Base-by-base conservation (phyloP, 2,797 vertebrate genomes). In the Sciurus vulgaris region DNA sequence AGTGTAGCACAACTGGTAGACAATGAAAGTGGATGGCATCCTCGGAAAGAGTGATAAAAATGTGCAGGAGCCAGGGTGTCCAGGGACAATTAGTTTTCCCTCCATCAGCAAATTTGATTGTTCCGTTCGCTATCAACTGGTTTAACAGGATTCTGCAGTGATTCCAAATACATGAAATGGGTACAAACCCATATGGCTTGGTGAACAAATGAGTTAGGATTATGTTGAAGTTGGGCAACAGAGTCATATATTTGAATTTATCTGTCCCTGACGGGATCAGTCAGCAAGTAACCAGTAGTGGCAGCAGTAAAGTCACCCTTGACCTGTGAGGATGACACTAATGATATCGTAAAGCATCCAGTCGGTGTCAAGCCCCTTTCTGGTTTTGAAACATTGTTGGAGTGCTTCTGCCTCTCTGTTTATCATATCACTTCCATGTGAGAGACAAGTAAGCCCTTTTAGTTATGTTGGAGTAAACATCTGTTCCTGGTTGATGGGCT, bases 101-200 rank as follows among this genome's bases (percentile, higher is more conserved):
- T 41, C 24, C 70, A 8, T 89, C 54, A 86, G 54, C 30, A 78
- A 93, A n/a, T 24, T 2, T 35, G 33, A 17, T 12, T 56, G 59
- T 41, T 81, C 70, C 44, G 9, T 70, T 90, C 86, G 33, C 77
- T 65, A 93, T 13, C 51, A 56, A 26, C 63, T 22, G 9, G 12
- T 15, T 88, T 63, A 69, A 61, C 28, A 81, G 51, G 24, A 56
- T 69, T 78, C 63, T 30, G 11, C 51, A 85, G 6, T 28, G n/a
- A 61, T 86, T 94, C 67, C 76, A 70, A 56, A 81, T n/a, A 76
- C n/a, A 17, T 54, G 41, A 91, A 79, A 96, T n/a, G 8, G 74
- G 44, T 59, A 51, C 13, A 56, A 85, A 97, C 33, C 35, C 41
- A 77, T 9, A 33, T 7, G n/a, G 44, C 51, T 28, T 44, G 63